Conservation (phyloP, 2,797 vertebrate species). For the Carapus acus region DNA sequence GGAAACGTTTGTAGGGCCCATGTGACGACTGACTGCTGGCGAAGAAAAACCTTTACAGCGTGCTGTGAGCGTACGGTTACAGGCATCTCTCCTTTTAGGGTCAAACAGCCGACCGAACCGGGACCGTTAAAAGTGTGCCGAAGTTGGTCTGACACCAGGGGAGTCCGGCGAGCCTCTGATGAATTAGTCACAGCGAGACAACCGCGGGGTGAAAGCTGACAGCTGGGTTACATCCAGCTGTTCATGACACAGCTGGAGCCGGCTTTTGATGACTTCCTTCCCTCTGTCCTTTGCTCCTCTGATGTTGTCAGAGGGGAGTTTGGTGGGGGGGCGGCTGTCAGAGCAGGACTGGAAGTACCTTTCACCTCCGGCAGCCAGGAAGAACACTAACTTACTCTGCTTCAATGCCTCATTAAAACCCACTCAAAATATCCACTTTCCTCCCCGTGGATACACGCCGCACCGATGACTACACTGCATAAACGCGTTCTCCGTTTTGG, state of each 20-base stretch:
- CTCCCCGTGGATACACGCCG: too few species aligned
- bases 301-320: slow-evolving; percentile 18
- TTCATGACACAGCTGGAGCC: slow-evolving; percentile 34
- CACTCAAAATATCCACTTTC: too few species aligned
- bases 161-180: slow-evolving; percentile 14
- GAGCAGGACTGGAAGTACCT: slow-evolving; percentile 22
- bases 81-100: slow-evolving; percentile 48
- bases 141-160: slow-evolving; percentile 11
- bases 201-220: slow-evolving; percentile 18
- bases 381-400: too few species aligned
- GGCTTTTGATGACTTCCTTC: slow-evolving; percentile 43
- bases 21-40: neutral
- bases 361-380: slow-evolving; percentile 10
- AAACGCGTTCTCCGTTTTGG: neutral
- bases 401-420: neutral
- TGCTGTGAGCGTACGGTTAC: slow-evolving; percentile 14
- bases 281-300: slow-evolving; percentile 36
- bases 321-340: slow-evolving; percentile 1
- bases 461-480: fast-evolving
- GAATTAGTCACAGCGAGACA: slow-evolving; percentile 34
- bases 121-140: neutral
- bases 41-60: slow-evolving; percentile 21
- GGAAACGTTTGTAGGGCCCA: slow-evolving; percentile 8
- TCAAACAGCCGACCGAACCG: slow-evolving; percentile 5
- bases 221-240: slow-evolving; percentile 23